Base-by-base conservation (phyloP, 2,113 vertebrate genomes). In the Apaloderma vittatum region DNA sequence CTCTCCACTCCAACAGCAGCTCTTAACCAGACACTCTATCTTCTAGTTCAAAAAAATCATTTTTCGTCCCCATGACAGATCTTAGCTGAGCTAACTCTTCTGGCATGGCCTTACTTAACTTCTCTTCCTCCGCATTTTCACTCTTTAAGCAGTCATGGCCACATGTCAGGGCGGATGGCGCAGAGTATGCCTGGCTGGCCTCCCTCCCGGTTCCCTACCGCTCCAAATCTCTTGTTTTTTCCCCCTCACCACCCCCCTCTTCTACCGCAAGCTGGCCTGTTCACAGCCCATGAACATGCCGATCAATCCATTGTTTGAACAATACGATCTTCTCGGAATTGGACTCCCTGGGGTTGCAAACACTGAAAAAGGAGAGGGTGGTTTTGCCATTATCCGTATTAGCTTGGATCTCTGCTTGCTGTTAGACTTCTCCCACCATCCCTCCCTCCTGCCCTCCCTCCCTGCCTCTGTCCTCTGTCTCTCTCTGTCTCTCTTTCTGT, bases 101-200 rank as follows among this genome's bases (percentile, higher is more conserved):
- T 94, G 88, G 77, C 81, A 82, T 72, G 70, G 57, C 66, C 81
- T 78, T 71, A 55, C 52, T 93, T 89, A 89, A 70, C 73, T 88
- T 62, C 65, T 89, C 68, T 84, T 83, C 63, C 72, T 68, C 76
- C 2, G 0, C 70, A 23, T 68, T 93, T 94, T 86, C 36, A 49
- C 32, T 86, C 83, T 84, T 86, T 29, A 68, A 77, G 63, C 63
- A 83, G 51, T 73, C 92, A 86, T 27, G 80, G 55, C 65, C 80
- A 74, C 87, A 93, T 93, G 46, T 93, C 76, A 80, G 51, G 55
- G 52, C 76, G 91, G 68, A 89, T 81, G 76, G 90, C 0, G 0
- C 24, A 66, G 76, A 86, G 27, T 61, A 88, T 80, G 92, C 46
- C 76, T 89, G 80, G 55, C 68, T 95, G 90, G 73, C 68, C 68